Evolutionary conservation across 2,797 vertebrate genomes (phyloP).

Genomic region (Phalanger gymnotis): DNA sequence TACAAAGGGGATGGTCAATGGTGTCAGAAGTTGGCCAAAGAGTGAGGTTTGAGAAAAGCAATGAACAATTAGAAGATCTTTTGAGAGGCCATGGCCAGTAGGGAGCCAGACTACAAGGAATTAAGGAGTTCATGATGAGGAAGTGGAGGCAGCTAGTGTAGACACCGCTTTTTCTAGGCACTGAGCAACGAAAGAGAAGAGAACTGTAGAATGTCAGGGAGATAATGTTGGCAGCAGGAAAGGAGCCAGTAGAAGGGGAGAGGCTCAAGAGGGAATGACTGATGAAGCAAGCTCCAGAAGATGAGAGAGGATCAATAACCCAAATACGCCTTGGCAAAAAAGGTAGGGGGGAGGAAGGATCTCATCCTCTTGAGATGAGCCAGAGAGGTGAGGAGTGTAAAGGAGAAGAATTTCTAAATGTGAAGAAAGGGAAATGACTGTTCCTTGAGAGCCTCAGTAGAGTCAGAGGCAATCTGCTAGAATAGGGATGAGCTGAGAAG

Average conservation of each 20-base stretch:
- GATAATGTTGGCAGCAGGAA: neutral
- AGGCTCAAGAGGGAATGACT: neutral
- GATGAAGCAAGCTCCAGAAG: neutral
- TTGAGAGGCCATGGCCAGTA: neutral
- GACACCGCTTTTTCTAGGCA: neutral
- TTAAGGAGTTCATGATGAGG: neutral
- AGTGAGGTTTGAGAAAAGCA: neutral
- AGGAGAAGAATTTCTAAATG: neutral
- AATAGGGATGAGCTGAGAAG: accelerated
- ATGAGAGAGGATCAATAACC: neutral
- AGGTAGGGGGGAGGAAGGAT: neutral
- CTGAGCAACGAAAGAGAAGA: neutral
- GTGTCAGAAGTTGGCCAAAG: neutral
- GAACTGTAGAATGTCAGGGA: neutral
- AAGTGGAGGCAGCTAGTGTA: neutral
- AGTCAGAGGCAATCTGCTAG: neutral
- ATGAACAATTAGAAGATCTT: neutral
- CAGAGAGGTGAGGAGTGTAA: neutral
- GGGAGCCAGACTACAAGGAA: neutral
- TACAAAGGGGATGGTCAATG: neutral
- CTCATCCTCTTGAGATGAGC: neutral
- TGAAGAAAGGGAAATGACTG: neutral
- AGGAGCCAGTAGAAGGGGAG: neutral
- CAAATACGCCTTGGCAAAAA: neutral
- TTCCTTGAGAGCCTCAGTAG: neutral